phyloP scores from a whole-genome alignment of 1,140 invertebrate species.

The Leguminivora glycinivorella region DNA sequence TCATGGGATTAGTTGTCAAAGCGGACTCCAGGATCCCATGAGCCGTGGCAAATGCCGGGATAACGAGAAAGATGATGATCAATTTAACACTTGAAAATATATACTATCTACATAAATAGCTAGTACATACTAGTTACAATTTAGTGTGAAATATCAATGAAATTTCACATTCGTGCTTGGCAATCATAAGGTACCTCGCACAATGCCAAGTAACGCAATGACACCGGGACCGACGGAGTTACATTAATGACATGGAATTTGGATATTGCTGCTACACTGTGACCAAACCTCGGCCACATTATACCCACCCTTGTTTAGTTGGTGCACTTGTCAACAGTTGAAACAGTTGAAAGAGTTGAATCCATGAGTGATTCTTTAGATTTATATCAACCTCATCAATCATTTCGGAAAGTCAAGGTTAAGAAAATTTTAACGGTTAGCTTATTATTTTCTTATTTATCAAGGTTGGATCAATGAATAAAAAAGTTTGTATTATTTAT shows the following conservation, averaged over 20 bases:
- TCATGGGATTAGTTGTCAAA: too few species aligned
- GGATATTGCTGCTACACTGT: background rate
- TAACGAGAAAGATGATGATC: too few species aligned
- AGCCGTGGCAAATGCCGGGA: too few species aligned
- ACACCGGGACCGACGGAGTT: slow-evolving; percentile 2
- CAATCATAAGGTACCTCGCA: background rate
- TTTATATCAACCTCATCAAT: slow-evolving; percentile 9
- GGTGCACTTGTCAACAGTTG: slow-evolving; percentile 12
- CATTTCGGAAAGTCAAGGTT: background rate
- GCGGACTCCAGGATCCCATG: too few species aligned
- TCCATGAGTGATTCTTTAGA: slow-evolving; percentile 4
- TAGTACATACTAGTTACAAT: too few species aligned
- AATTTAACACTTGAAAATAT: too few species aligned
- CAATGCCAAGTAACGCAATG: slow-evolving; percentile 17
- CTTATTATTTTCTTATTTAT: background rate
- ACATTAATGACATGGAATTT: slow-evolving; percentile 25
- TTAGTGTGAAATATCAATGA: too few species aligned
- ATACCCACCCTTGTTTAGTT: background rate
- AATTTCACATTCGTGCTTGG: background rate
- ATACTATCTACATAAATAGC: too few species aligned
- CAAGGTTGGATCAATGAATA: background rate
- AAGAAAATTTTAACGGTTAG: background rate
- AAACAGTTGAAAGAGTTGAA: background rate
- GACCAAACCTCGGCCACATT: slow-evolving; percentile 10
- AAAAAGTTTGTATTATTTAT: too few species aligned